Conservation (phyloP, 1,140 invertebrate genomes). For the Pectinophora gossypiella region DNA sequence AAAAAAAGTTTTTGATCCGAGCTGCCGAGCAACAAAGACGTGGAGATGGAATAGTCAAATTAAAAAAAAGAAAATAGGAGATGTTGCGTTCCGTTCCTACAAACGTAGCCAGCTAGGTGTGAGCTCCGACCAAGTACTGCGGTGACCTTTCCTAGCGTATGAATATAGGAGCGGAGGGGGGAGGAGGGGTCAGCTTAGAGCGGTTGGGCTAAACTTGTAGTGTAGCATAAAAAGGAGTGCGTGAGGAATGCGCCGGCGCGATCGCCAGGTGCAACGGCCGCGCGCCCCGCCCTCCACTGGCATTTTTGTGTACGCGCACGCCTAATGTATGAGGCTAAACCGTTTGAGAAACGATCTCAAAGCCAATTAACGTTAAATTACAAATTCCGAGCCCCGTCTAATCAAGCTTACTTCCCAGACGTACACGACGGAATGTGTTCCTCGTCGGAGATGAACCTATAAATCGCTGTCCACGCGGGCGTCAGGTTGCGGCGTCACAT, state of each 20-base stretch:
- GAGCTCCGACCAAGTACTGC: conserved; percentile 14
- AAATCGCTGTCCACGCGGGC: not conserved
- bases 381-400: not conserved
- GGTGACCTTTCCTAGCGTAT: conserved; percentile 17
- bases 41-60: conserved; percentile 34
- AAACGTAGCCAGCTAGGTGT: conserved; percentile 15
- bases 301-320: conserved; percentile 46
- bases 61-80: conserved; percentile 31
- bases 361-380: conserved; percentile 26
- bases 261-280: conserved; percentile 59
- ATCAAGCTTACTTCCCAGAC: not conserved
- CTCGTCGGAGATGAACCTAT: not conserved
- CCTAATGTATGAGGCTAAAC: conserved; percentile 35
- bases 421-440: not conserved
- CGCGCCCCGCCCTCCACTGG: conserved; percentile 37
- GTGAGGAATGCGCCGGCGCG: conserved; percentile 51
- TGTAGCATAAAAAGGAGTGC: conserved; percentile 59
- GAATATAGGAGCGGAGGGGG: conserved; percentile 13
- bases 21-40: conserved; percentile 27
- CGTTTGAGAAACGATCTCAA: conserved; percentile 27
- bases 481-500: not conserved
- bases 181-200: conserved; percentile 23
- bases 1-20: conserved; percentile 33
- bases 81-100: conserved; percentile 28
- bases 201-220: conserved; percentile 35